Base-by-base conservation (phyloP, 1,140 invertebrate species). In the Epicauta chinensis region DNA sequence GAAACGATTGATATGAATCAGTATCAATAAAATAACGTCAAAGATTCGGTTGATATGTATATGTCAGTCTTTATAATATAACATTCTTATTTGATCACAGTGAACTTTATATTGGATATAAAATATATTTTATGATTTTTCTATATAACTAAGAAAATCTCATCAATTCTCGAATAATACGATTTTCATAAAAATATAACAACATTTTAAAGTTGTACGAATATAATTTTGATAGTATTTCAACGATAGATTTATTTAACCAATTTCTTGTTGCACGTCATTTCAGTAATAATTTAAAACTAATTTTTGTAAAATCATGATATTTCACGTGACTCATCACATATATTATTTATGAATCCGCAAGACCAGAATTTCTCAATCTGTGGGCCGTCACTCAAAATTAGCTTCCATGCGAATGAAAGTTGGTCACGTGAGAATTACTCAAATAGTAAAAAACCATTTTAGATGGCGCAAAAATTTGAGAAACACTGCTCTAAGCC, bases 51-150 rank as follows among this genome's bases (percentile, higher is more conserved):
- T 37, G 23, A 29, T 44, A 41, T 52, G 31, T 52, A 44, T 52
- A 52, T 52, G 50, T 52, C 50, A 44, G 36, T 38, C 40, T 52
- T 52, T 52, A 52, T 36, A 30, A 37, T 12, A 38, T 32, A 30
- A 44, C 50, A 52, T 52, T 45, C 43, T 52, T 52, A 52, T 52
- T 52, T 32, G 50, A 52, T 52, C 50, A 50, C 48, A 41, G 30
- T 44, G 23, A 52, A 43, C 40, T 52, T 52, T 52, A 52, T 52
- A 52, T 52, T 41, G 12, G 32, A 15, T 43, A 44, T 52, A 52
- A 52, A 52, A 52, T 52, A 44, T 52, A 44, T 52, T 52, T 52
- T 52, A 52, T 41, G 50, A 52, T 35, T 44, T 44, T 52, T 52
- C 37, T 52, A 52, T 52, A 52, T 52, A 42, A 44, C 42, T 41